Evolutionary conservation across 2,113 vertebrate genomes (phyloP), one percentile per base, ranked within the genome.

Genomic region (Cervus canadensis): DNA sequence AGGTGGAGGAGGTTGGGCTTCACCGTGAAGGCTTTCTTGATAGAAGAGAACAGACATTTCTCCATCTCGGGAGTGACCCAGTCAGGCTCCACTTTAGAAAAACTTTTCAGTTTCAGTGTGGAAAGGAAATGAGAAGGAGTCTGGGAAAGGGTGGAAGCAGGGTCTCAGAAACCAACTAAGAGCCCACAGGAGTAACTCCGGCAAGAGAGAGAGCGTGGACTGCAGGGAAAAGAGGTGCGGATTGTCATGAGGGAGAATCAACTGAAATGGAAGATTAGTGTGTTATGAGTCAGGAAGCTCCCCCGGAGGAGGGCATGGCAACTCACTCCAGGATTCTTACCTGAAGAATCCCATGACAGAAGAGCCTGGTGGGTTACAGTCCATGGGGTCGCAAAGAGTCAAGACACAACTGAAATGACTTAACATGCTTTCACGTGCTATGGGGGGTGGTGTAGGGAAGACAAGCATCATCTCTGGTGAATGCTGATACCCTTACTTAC

Each of bases 341-440:
- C n/a, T 40, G 10, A 21, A 71, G 67, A 71, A 12, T 40, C 19
- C 19, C 67, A 12, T 40, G 67, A 23, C 67, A 71, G n/a, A 40
- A 23, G 67, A 40, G 67, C 67, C 67, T 40, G n/a, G 19, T 0
- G 10, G n/a, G 64, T n/a, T 71, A 23, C 64, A 36, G 19, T 23
- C 19, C n/a, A 3, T 23, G 10, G 5, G 67, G 19, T 71, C n/a
- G 2, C 67, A 40, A 21, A 71, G n/a, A 71, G 67, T 23, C n/a
- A 1, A 1, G 19, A 40, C n/a, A 23, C 0, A 1, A 23, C 67
- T 71, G n/a, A 71, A 71, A 12, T 2, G n/a, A 40, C 67, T 40
- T 71, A 12, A n/a, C n/a, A 71, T 0, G 5, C n/a, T 23, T 40
- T 5, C 19, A 2, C 6, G n/a, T 71, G n/a, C 17, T 50, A 1